Evolutionary conservation across 2,888 invertebrate genomes (phyloP).

Genomic region (Caenorhabditis wallacei): DNA sequence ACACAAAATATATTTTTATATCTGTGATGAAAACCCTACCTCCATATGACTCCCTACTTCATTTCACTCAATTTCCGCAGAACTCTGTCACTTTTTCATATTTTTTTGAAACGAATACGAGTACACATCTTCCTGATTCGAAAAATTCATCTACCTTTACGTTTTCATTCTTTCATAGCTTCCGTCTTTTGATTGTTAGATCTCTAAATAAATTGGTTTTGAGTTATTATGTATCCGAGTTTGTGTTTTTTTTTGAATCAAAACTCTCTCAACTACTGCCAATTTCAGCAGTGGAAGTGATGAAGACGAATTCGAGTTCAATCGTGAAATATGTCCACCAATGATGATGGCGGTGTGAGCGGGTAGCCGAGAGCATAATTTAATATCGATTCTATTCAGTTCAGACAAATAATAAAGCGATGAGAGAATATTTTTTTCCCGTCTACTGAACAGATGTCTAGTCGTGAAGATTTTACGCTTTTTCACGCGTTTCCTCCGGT

Average conservation of each 20-base stretch:
- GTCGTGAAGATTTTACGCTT: no score
- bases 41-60: slow-evolving; percentile 3
- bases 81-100: not conserved
- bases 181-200: not conserved
- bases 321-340: slow-evolving; percentile 17
- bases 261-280: not conserved
- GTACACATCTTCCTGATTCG: not conserved
- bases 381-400: not conserved
- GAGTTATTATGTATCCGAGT: not conserved
- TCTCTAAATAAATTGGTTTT: slow-evolving; percentile 43
- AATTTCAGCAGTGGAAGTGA: slow-evolving; percentile 46
- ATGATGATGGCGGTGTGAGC: slow-evolving; percentile 10
- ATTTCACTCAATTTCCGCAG: not conserved
- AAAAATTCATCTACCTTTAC: not conserved
- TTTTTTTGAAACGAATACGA: slow-evolving; percentile 13
- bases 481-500: no score
- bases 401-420: slow-evolving; percentile 3
- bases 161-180: not conserved
- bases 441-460: no score
- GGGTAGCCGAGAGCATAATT: not conserved
- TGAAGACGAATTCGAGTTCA: slow-evolving; percentile 23
- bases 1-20: not conserved
- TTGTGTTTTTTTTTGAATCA: not conserved
- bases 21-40: slow-evolving; percentile 31
- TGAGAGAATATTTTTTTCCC: no score